Base-by-base conservation (phyloP, 2,797 vertebrate species). In the Eutrigla gurnardus region DNA sequence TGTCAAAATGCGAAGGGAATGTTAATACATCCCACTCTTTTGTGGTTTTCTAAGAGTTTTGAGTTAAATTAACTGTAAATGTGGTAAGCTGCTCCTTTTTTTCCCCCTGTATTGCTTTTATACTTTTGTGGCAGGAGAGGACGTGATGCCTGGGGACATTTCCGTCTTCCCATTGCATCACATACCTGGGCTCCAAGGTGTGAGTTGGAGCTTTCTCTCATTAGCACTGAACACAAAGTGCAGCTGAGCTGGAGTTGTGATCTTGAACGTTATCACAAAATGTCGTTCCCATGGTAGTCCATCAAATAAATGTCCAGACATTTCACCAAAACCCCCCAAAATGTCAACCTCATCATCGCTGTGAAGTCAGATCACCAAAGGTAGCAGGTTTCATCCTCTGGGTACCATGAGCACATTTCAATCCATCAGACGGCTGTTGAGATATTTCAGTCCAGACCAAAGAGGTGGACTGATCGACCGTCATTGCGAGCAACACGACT, bases 391-490 rank as follows among this genome's bases (percentile, higher is more conserved):
- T 60, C 7, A 10, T 53, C 50, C 36, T 63, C 35, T 42, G 25
- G 0, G 7, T 37, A 47, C 3, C 12, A 25, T 35, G 2, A 17
- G 6, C 5, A 69, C 40, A 32, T 9, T 60, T 7, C 5, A 46
- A 43, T 53, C 18, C 25, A 49, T 35, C 37, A 12, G 37, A 14
- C 8, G n/a, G 6, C 33, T 67, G 36, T 25, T 13, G 7, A 18
- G 36, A 61, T 50, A 72, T 70, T 76, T 52, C 39, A 62, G 25
- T 62, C 33, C 1, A 0, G 7, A 42, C 18, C 4, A 49, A 50
- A 37, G 42, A 37, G 61, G 45, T 39, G 40, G 15, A 18, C 25
- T 36, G 54, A 32, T 52, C 6, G 14, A 53, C 13, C 11, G 40
- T 35, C 9, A 45, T 5, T 33, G 62, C n/a, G 4, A 6, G 36